Percentiles rank a stretch among this genome's conserved stretches.
These are phyloP conservation scores for Ischnura elegans DNA, from an alignment of 2,888 invertebrate genomes.

Conservation along the genomic window DNA sequence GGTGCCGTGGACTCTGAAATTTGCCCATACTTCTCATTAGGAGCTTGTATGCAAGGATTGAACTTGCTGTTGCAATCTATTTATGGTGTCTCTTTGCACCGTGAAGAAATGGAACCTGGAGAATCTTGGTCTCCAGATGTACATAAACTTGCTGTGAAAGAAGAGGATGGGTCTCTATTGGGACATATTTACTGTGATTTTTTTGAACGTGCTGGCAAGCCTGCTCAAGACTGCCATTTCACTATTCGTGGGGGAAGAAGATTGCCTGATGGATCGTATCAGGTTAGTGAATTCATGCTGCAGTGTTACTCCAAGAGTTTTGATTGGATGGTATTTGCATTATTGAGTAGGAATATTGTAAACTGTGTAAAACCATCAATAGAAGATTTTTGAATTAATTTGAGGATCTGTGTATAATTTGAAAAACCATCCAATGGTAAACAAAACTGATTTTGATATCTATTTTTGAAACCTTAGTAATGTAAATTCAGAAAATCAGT, in stretches of 20 bases:
- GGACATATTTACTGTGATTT: conserved; percentile 99
- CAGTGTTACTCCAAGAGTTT: too few species aligned
- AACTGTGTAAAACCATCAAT: too few species aligned
- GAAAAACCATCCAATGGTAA: too few species aligned
- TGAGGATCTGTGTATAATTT: too few species aligned
- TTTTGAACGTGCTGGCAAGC: conserved; percentile 94
- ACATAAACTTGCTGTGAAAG: conserved; percentile 94
- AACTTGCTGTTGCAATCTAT: conserved; percentile 91
- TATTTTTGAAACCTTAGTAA: too few species aligned
- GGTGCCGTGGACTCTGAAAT: conserved; percentile 85
- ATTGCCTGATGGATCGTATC: conserved; percentile 89
- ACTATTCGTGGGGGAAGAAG: conserved; percentile 96
- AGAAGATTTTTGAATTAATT: too few species aligned
- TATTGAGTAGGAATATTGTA: too few species aligned
- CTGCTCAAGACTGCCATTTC: conserved; percentile 99
- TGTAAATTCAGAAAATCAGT: too few species aligned
- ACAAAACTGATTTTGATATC: too few species aligned
- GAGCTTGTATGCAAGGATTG: conserved; percentile 98
- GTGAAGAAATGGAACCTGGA: conserved; percentile 85
- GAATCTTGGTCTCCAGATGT: conserved; percentile 95
- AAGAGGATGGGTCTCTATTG: conserved; percentile 88
- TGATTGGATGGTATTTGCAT: too few species aligned
- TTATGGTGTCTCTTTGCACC: conserved; percentile 89
- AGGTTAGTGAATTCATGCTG: conserved; percentile 81
- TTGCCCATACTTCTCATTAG: conserved; percentile 93